Conservation (phyloP, 2,888 invertebrate species). For the Cremastobaeus sp. region DNA sequence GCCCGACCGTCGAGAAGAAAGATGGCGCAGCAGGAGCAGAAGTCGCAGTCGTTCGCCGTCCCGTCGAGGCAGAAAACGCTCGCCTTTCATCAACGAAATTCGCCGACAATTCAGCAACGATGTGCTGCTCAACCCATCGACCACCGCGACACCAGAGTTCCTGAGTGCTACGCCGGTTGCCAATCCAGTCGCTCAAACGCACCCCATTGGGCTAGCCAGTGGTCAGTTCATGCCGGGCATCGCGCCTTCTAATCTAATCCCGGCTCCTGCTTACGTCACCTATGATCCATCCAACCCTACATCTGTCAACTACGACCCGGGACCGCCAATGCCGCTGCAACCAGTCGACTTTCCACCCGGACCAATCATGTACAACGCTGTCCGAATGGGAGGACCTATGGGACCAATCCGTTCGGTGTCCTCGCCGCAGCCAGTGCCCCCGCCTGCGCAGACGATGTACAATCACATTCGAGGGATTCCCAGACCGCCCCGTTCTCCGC, state of each 20-base stretch:
- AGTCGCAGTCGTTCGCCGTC: constrained; percentile 70
- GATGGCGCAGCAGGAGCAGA: constrained; percentile 66
- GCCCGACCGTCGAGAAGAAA: constrained; percentile 68
- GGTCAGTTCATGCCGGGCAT: background rate
- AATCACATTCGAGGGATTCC: constrained; percentile 44
- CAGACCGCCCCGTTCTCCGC: constrained; percentile 15
- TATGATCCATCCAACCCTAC: constrained; percentile 66
- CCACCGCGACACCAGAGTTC: constrained; percentile 13
- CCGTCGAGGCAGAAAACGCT: constrained; percentile 71
- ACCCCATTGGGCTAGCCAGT: constrained; percentile 20
- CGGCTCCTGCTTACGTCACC: constrained; percentile 63
- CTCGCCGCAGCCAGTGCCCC: constrained; percentile 65
- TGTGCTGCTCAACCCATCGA: constrained; percentile 35
- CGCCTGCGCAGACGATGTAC: constrained; percentile 40
- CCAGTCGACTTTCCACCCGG: constrained; percentile 67
- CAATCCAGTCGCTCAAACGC: constrained; percentile 7
- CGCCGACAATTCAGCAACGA: constrained; percentile 72
- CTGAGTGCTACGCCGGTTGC: constrained; percentile 3
- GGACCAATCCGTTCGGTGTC: constrained; percentile 59
- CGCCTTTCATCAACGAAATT: constrained; percentile 76
- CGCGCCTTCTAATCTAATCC: constrained; percentile 5
- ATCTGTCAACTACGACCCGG: constrained; percentile 68
- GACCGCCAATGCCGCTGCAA: constrained; percentile 57
- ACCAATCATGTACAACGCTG: constrained; percentile 65
- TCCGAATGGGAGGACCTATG: constrained; percentile 44